Percentiles rank a stretch among this genome's conserved stretches.
These are phyloP conservation scores for Dione juno DNA, from an alignment of 2,888 invertebrate genomes.

Conservation along the genomic window DNA sequence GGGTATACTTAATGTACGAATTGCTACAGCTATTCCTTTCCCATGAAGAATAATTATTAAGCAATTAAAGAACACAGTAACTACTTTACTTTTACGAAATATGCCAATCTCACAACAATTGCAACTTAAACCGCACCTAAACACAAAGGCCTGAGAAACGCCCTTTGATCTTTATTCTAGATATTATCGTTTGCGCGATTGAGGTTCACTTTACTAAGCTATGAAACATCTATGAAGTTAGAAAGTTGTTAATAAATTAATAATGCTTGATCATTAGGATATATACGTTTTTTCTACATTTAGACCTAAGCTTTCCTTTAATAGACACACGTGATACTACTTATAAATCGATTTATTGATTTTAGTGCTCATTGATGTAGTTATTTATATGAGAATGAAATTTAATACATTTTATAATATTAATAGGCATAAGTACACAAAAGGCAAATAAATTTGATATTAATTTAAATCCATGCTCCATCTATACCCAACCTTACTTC, in stretches of 20 bases:
- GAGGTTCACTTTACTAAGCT: neutral
- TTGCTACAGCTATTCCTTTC: neutral
- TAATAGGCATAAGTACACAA: no score
- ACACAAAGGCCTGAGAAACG: constrained; percentile 38
- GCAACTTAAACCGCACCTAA: constrained; percentile 40
- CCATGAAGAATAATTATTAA: neutral
- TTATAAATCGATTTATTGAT: no score
- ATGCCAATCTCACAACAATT: constrained; percentile 36
- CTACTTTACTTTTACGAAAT: constrained; percentile 37
- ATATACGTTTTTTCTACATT: no score
- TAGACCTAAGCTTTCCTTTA: no score
- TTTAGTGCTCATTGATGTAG: no score
- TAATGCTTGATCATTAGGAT: no score
- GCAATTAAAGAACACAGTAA: constrained; percentile 10
- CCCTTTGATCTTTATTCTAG: constrained; percentile 39
- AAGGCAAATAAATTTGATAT: no score
- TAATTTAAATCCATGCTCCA: no score
- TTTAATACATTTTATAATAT: no score
- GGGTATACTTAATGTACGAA: neutral
- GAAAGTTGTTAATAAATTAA: neutral
- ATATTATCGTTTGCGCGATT: constrained; percentile 26
- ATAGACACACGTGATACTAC: no score
- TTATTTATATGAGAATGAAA: no score
- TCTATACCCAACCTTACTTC: no score
- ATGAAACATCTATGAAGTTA: neutral